phyloP scores from a whole-genome alignment of 2,888 invertebrate genomes.

The Campopleginae sp. region DNA sequence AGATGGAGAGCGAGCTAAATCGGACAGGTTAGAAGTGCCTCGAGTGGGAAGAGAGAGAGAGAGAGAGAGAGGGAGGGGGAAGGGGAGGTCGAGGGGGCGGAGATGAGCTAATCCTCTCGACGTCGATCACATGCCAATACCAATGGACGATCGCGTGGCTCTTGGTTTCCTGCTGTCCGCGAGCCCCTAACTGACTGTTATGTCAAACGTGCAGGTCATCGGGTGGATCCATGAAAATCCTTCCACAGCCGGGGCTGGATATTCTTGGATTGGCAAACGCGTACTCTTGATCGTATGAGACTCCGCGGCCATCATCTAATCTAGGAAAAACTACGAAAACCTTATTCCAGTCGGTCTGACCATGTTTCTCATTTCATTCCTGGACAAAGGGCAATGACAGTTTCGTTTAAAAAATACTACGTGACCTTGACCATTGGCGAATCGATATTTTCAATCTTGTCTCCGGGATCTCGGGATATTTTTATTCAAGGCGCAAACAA shows the following conservation, averaged over 20 bases:
- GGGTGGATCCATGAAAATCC: slow-evolving; percentile 42
- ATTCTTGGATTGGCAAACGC: slow-evolving; percentile 34
- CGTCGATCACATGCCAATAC: slow-evolving; percentile 69
- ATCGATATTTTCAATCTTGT: not conserved
- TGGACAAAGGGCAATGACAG: not conserved
- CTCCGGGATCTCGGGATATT: not conserved
- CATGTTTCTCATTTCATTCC: not conserved
- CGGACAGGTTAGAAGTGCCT: slow-evolving; percentile 55
- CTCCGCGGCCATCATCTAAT: not conserved
- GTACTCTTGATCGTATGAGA: slow-evolving; percentile 22
- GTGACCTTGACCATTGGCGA: not conserved
- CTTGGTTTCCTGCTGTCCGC: slow-evolving; percentile 47
- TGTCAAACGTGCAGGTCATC: slow-evolving; percentile 55
- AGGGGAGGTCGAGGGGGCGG: slow-evolving; percentile 53
- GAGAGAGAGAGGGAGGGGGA: slow-evolving; percentile 11
- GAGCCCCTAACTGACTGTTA: slow-evolving; percentile 9
- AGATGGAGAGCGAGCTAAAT: slow-evolving; percentile 64
- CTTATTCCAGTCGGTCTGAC: slow-evolving; percentile 44
- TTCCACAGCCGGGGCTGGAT: slow-evolving; percentile 38
- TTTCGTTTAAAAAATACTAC: not conserved
- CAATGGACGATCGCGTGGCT: slow-evolving; percentile 64
- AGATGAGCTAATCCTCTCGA: slow-evolving; percentile 65
- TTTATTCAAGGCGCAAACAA: not conserved
- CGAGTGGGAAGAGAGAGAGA: slow-evolving; percentile 27
- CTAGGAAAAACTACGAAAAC: slow-evolving; percentile 64